Evolutionary conservation across 2,888 invertebrate genomes (phyloP), one percentile per base, ranked within the genome.

Genomic region (Clostera curtula): DNA sequence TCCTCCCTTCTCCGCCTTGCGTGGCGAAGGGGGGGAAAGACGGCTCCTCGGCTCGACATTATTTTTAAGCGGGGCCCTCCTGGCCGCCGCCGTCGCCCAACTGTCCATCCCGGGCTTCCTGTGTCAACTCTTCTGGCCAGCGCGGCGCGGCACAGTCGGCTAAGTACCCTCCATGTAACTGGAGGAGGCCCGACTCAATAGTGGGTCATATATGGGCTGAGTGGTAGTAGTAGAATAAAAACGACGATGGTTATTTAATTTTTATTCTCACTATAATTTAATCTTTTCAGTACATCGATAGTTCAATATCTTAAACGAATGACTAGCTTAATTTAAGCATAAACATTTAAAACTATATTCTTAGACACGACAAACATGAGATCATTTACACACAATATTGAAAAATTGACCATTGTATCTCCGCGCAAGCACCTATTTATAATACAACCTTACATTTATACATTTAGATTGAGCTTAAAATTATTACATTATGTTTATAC

Each of bases 361-460:
- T 56, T 60, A 63, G 3, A n/a, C 44, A 62, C 56, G 55, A 56
- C 49, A 47, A 41, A 65, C 60, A 57, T 53, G 58, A 67, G 59
- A 56, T 49, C 31, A 18, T 69, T 68, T 68, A 67, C 63, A 75
- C 54, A 59, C 45, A 46, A 46, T 66, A 66, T 62, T 49, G 51
- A 50, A 74, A 47, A 83, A 82, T 83, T 82, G 82, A 82, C 82
- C 59, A 70, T 56, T 62, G 69, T 69, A n/a, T 65, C 58, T 72
- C 64, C 56, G 75, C 77, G 66, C 71, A 82, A 83, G 82, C 82
- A 79, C 82, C 80, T 82, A 82, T 61, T 64, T 72, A 56, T 70
- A 57, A 72, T 77, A 79, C 80, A 79, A 79, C 69, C 80, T 65
- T 73, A 74, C 54, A 60, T 64, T 74, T 64, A 61, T 46, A 60